These are phyloP conservation scores for Callyntrura sp. DNA, from an alignment of 2,888 invertebrate species.

Conservation along the genomic window DNA sequence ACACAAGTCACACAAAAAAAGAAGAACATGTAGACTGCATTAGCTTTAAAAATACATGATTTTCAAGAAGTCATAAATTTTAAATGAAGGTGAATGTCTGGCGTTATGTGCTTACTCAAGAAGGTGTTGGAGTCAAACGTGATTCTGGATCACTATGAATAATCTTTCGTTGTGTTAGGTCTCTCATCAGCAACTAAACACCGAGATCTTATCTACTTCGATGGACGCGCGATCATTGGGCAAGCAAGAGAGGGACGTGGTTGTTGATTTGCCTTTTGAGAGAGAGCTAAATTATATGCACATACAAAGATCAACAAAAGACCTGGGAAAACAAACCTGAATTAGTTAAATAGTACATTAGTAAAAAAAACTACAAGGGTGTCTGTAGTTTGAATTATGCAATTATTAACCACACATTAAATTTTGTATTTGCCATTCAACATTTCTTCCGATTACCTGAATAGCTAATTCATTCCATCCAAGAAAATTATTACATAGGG, in stretches of 20 bases:
- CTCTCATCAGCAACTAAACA: conserved; percentile 61
- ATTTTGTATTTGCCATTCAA: too few relatives aligned
- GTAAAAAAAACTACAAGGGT: too few relatives aligned
- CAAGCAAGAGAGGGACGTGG: not conserved
- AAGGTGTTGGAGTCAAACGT: conserved; percentile 68
- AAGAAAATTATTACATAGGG: too few relatives aligned
- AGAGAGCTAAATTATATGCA: too few relatives aligned
- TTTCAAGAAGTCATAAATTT: conserved; percentile 75
- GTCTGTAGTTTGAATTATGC: too few relatives aligned
- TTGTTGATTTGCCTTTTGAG: conserved; percentile 6
- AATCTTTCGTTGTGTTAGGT: conserved; percentile 72
- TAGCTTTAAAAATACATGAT: conserved; percentile 68
- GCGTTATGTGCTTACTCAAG: not conserved
- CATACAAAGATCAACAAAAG: too few relatives aligned
- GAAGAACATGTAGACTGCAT: conserved; percentile 45
- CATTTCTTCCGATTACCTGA: too few relatives aligned
- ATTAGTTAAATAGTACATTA: too few relatives aligned
- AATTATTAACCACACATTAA: too few relatives aligned
- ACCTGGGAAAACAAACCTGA: too few relatives aligned
- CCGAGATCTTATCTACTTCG: conserved; percentile 52
- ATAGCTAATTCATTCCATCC: too few relatives aligned
- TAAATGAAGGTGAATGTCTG: conserved; percentile 40
- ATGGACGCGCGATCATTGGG: not conserved
- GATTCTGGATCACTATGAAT: conserved; percentile 72
- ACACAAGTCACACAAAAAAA: not conserved